phyloP scores from a whole-genome alignment of 2,888 invertebrate genomes.

The Lacanobia oleracea region DNA sequence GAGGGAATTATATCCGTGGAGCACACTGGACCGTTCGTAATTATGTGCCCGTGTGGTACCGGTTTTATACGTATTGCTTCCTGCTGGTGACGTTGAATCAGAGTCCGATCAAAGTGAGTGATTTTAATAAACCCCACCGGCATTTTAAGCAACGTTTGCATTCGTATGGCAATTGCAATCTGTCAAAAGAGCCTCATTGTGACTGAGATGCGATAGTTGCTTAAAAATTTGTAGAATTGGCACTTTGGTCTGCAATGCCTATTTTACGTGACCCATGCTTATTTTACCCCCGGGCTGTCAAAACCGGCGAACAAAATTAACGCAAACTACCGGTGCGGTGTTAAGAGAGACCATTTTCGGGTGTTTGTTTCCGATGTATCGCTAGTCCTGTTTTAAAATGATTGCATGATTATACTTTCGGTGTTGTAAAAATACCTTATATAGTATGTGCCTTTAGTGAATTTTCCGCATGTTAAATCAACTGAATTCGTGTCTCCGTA shows the following conservation, averaged over 20 bases:
- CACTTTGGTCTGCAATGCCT: slow-evolving; percentile 51
- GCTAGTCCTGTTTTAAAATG: slow-evolving; percentile 56
- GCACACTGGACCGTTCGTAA: slow-evolving; percentile 75
- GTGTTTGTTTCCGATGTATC: slow-evolving; percentile 22
- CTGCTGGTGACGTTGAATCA: slow-evolving; percentile 87
- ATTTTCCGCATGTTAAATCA: slow-evolving; percentile 51
- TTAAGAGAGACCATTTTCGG: slow-evolving; percentile 45
- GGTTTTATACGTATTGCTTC: slow-evolving; percentile 80
- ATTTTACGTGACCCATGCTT: slow-evolving; percentile 63
- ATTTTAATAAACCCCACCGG: slow-evolving; percentile 85
- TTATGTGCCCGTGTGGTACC: slow-evolving; percentile 81
- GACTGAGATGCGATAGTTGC: too few species aligned
- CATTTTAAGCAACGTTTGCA: slow-evolving; percentile 5
- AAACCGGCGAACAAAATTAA: slow-evolving; percentile 32
- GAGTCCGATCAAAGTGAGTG: slow-evolving; percentile 87
- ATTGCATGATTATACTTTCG: slow-evolving; percentile 45
- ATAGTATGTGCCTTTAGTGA: slow-evolving; percentile 17
- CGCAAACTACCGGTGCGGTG: background rate
- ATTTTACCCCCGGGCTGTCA: slow-evolving; percentile 57
- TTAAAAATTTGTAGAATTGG: too few species aligned
- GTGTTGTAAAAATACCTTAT: slow-evolving; percentile 47
- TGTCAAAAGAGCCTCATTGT: too few species aligned
- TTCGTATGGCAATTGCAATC: too few species aligned
- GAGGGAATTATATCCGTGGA: slow-evolving; percentile 75
- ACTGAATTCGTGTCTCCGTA: slow-evolving; percentile 37